Evolutionary conservation across 2,888 invertebrate genomes (phyloP), one percentile per base, ranked within the genome.

Genomic region (Gymnoscelis rufifasciata): DNA sequence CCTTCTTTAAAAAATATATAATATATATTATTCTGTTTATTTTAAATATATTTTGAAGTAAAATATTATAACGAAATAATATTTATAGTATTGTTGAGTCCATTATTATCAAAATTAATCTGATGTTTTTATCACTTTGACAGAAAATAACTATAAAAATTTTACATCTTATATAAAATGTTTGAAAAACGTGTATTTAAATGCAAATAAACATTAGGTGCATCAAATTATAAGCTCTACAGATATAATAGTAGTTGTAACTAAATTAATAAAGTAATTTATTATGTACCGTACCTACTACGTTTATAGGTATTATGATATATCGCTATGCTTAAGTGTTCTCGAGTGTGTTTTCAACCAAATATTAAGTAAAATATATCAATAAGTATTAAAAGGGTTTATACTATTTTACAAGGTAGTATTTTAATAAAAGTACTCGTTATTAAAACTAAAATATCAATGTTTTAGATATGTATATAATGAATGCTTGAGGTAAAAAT

Each of bases 401-500:
- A 57, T 50, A 35, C 15, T 35, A 35, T 19, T 35, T 35, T 51
- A 61, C 51, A 54, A 41, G 30, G 43, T 46, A 48, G 56, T 60
- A 60, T 38, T 19, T 19, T 19, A 19, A 3, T 19, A 2, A 27
- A 29, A 31, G 26, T 38, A 37, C 37, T 49, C 39, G 36, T 33
- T 49, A 62, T 61, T 53, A 54, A 62, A 59, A 63, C 59, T 62
- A 19, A n/a, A n/a, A 19, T 19, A 66, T 70, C 62, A 63, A 64
- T 71, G 58, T 63, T 68, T 74, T 68, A 66, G 65, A 70, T 69
- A 59, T 77, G 78, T 77, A 76, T 68, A 79, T 81, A 64, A 68
- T 76, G 71, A 75, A 73, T 75, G 80, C 78, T 83, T 78, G 70
- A 66, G 62, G 40, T 40, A 68, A 67, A 59, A 74, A 73, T 80